phyloP scores from a whole-genome alignment of 2,113 vertebrate species.

The Dipodomys spectabilis region DNA sequence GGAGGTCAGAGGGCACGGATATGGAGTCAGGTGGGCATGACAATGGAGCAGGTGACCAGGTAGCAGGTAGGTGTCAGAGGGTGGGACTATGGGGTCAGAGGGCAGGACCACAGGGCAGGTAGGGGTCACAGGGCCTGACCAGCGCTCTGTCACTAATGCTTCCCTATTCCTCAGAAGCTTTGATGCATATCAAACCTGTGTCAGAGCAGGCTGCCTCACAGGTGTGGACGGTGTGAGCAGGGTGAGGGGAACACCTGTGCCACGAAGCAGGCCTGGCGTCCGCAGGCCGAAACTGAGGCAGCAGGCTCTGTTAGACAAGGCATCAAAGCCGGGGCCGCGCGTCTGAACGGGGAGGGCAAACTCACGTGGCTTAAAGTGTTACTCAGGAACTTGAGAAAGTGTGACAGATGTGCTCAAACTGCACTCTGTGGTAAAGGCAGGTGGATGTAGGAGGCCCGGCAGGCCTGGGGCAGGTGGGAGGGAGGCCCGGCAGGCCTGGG shows the following conservation, averaged over 20 bases:
- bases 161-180: background rate
- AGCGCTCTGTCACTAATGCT: background rate
- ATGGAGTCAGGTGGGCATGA: too few relatives aligned
- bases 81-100: too few relatives aligned
- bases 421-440: fast-evolving
- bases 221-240: background rate
- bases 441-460: too few relatives aligned
- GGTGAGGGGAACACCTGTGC: too few relatives aligned
- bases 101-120: too few relatives aligned
- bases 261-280: background rate
- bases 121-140: fast-evolving
- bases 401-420: background rate
- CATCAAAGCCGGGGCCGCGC: fast-evolving
- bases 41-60: too few relatives aligned
- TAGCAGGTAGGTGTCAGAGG: too few relatives aligned
- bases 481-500: too few relatives aligned
- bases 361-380: background rate
- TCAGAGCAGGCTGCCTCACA: fast-evolving
- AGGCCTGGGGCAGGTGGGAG: too few relatives aligned
- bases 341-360: too few relatives aligned
- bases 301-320: background rate
- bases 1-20: too few relatives aligned
- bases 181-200: too few relatives aligned
- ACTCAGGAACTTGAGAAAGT: background rate
- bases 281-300: background rate